These are phyloP conservation scores for Hirundichthys speculiger DNA, from an alignment of 2,113 vertebrate genomes.

Conservation along the genomic window DNA sequence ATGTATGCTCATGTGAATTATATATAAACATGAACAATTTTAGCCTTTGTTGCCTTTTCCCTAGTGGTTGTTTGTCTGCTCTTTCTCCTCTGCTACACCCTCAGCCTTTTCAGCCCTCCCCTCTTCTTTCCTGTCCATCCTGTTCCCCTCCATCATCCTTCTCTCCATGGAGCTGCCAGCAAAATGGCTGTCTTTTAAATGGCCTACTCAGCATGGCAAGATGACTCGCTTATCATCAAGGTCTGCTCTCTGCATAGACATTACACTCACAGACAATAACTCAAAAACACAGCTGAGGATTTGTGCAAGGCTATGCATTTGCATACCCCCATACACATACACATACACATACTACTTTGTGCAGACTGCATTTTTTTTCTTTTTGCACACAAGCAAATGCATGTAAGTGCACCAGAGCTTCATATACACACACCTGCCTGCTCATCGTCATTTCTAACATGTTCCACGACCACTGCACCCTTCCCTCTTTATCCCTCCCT, in stretches of 20 bases:
- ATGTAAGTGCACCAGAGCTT: neutral
- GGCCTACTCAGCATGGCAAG: slow-evolving; percentile 67
- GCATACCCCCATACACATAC: slow-evolving; percentile 12
- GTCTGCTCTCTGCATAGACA: slow-evolving; percentile 52
- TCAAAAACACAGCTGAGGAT: slow-evolving; percentile 32
- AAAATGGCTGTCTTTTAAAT: slow-evolving; percentile 73
- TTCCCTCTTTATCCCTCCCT: slow-evolving; percentile 12
- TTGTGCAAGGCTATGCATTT: slow-evolving; percentile 42
- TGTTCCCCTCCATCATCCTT: slow-evolving; percentile 59
- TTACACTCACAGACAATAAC: slow-evolving; percentile 17
- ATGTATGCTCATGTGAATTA: slow-evolving; percentile 2
- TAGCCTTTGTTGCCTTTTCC: slow-evolving; percentile 30
- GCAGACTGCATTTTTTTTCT: neutral
- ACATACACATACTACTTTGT: slow-evolving; percentile 1
- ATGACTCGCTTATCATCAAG: slow-evolving; percentile 73
- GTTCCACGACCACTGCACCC: slow-evolving; percentile 19
- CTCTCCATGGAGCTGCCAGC: slow-evolving; percentile 50
- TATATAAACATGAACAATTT: slow-evolving; percentile 24
- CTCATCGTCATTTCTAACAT: slow-evolving; percentile 38
- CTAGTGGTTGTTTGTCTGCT: slow-evolving; percentile 54
- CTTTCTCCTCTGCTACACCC: slow-evolving; percentile 7
- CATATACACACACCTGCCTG: slow-evolving; percentile 26
- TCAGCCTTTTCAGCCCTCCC: slow-evolving; percentile 10
- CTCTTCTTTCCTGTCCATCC: slow-evolving; percentile 48
- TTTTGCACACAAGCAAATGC: slow-evolving; percentile 11